A percentile compares a stretch with the other conserved stretches of the same genome.
These are phyloP conservation scores for Drosophila ambigua DNA, from an alignment of 1,140 invertebrate genomes.

Conservation along the genomic window DNA sequence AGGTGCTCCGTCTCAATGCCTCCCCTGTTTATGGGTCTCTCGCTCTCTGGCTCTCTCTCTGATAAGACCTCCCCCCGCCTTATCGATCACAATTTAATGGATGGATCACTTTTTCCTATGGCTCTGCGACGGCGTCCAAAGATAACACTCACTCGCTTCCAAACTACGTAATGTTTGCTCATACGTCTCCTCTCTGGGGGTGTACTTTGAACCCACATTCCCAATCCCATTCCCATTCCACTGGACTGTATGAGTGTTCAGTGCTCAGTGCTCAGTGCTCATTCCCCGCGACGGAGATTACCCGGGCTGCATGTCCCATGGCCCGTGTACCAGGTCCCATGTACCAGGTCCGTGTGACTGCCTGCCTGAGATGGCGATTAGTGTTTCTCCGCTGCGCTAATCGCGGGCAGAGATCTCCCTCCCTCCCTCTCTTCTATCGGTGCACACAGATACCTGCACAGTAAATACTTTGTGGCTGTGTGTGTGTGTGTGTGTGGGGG, in stretches of 20 bases:
- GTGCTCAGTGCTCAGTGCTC: neutral
- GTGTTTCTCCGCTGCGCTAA: too few species aligned
- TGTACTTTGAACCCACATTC: constrained; percentile 52
- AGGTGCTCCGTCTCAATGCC: neutral
- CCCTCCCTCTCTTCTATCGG: too few species aligned
- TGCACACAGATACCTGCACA: too few species aligned
- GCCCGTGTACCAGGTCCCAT: constrained; percentile 29
- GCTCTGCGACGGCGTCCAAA: constrained; percentile 52
- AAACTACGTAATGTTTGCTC: constrained; percentile 70
- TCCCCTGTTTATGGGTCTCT: neutral
- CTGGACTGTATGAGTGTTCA: constrained; percentile 31
- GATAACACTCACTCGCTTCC: constrained; percentile 67
- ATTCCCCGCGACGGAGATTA: constrained; percentile 17
- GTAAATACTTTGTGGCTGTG: too few species aligned
- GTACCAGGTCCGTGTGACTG: constrained; percentile 26
- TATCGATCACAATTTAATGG: constrained; percentile 66
- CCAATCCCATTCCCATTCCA: too few species aligned
- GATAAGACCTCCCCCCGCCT: constrained; percentile 49
- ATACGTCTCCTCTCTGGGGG: neutral
- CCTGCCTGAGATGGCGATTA: constrained; percentile 13
- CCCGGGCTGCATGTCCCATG: constrained; percentile 4
- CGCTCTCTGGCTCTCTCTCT: neutral
- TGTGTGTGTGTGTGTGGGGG: too few species aligned
- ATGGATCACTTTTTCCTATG: constrained; percentile 15
- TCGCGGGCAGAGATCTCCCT: too few species aligned